Evolutionary conservation across 2,797 vertebrate genomes (phyloP).

Genomic region (Sebastes kiyomatsui): DNA sequence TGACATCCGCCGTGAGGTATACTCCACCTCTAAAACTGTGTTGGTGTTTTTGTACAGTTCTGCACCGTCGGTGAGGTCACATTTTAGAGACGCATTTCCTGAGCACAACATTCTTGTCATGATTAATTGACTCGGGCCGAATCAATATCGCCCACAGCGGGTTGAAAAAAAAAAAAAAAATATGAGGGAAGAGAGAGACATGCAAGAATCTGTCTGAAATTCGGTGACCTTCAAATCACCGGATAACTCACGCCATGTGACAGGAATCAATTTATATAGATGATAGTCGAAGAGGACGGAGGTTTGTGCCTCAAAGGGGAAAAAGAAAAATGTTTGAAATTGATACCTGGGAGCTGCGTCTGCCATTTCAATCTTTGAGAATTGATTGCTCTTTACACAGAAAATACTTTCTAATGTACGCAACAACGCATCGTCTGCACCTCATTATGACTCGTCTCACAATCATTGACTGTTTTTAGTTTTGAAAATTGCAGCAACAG

Average conservation of each 20-base stretch:
- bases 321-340: conserved; percentile 32
- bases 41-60: conserved; percentile 12
- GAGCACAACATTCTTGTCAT: conserved; percentile 51
- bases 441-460: neutral
- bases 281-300: conserved; percentile 16
- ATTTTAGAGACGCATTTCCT: conserved; percentile 40
- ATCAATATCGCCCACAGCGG: conserved; percentile 68
- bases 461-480: neutral
- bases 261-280: conserved; percentile 70
- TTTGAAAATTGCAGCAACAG: neutral
- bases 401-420: neutral
- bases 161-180: conserved; percentile 12
- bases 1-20: neutral
- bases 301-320: conserved; percentile 35
- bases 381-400: conserved; percentile 13
- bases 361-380: conserved; percentile 7
- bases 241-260: conserved; percentile 67
- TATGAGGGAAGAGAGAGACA: conserved; percentile 49
- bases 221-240: conserved; percentile 73
- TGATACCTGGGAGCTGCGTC: conserved; percentile 21
- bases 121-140: conserved; percentile 72
- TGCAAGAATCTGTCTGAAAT: conserved; percentile 64
- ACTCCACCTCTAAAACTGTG: neutral
- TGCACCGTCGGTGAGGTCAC: conserved; percentile 27
- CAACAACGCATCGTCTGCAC: too few species aligned